phyloP scores from a whole-genome alignment of 2,888 invertebrate species.

The Cantharis rufa region DNA sequence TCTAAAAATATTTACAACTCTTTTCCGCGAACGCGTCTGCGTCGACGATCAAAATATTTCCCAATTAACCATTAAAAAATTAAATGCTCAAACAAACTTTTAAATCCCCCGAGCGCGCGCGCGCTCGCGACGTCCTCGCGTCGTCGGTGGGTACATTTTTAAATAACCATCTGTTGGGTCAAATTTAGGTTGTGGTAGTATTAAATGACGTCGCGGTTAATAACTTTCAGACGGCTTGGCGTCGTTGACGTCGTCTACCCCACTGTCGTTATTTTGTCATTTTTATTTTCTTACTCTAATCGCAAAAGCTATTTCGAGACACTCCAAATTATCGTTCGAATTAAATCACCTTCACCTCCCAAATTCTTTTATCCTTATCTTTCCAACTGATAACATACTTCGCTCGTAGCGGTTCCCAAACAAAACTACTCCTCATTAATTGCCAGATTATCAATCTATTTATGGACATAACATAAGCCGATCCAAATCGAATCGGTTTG shows the following conservation, averaged over 20 bases:
- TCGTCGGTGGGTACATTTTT: not conserved
- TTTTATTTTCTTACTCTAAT: not conserved
- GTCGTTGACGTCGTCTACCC: constrained; percentile 30
- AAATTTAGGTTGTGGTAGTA: not conserved
- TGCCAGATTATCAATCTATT: too few species aligned
- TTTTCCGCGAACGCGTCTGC: constrained; percentile 48
- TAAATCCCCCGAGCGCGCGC: not conserved
- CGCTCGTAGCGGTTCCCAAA: not conserved
- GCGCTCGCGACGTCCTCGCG: not conserved
- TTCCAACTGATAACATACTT: not conserved
- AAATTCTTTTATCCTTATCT: not conserved
- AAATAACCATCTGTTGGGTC: constrained; percentile 3
- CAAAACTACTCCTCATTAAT: not conserved
- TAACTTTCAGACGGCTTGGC: constrained; percentile 32
- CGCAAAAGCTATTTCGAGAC: not conserved
- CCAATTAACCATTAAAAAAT: constrained; percentile 22
- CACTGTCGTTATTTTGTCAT: not conserved
- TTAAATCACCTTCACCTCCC: not conserved
- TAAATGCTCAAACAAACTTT: not conserved
- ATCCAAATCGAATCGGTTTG: too few species aligned
- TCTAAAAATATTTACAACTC: constrained; percentile 53
- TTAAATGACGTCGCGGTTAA: not conserved
- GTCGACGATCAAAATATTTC: constrained; percentile 43
- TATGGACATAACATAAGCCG: too few species aligned
- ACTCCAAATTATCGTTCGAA: not conserved